Evolutionary conservation across 2,888 invertebrate genomes (phyloP).

Genomic region (Uropetala carovei): DNA sequence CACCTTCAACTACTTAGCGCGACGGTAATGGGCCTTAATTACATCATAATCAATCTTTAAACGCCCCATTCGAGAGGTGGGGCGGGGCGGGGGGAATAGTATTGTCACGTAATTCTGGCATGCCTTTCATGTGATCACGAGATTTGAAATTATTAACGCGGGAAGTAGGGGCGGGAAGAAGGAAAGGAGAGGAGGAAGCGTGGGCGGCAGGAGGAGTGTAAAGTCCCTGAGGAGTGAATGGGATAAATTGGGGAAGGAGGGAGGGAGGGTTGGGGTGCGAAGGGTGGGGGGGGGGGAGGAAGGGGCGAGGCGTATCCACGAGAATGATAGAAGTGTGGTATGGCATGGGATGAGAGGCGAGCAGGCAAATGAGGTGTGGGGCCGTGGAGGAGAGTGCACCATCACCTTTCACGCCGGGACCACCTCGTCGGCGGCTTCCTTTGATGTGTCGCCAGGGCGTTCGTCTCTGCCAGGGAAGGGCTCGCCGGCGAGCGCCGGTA

Average conservation of each 20-base stretch:
- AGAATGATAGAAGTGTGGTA: conserved; percentile 29
- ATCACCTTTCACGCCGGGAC: conserved; percentile 12
- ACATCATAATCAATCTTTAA: conserved; percentile 43
- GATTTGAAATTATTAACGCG: conserved; percentile 61
- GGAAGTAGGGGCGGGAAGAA: background rate
- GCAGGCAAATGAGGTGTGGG: conserved; percentile 59
- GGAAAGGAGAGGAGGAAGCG: conserved; percentile 14
- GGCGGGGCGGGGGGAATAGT: conserved; percentile 43
- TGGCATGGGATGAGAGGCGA: background rate
- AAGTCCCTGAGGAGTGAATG: background rate
- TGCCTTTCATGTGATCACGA: conserved; percentile 48
- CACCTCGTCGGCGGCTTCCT: conserved; percentile 56
- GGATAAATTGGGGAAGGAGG: conserved; percentile 43
- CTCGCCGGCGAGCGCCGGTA: background rate
- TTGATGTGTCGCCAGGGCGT: conserved; percentile 42
- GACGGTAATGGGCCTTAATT: conserved; percentile 34
- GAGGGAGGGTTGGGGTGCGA: background rate
- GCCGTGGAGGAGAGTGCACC: background rate
- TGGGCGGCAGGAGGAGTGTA: background rate
- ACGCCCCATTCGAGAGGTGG: background rate
- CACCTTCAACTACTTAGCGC: conserved; percentile 48
- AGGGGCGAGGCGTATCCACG: conserved; percentile 17
- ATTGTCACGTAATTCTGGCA: conserved; percentile 55
- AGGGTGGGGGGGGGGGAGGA: background rate
- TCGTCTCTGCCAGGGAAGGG: conserved; percentile 45